A percentile compares a stretch with the other conserved stretches of the same genome.
These are phyloP conservation scores for Chrysodeixis includens DNA, from an alignment of 2,888 invertebrate genomes.

Conservation along the genomic window DNA sequence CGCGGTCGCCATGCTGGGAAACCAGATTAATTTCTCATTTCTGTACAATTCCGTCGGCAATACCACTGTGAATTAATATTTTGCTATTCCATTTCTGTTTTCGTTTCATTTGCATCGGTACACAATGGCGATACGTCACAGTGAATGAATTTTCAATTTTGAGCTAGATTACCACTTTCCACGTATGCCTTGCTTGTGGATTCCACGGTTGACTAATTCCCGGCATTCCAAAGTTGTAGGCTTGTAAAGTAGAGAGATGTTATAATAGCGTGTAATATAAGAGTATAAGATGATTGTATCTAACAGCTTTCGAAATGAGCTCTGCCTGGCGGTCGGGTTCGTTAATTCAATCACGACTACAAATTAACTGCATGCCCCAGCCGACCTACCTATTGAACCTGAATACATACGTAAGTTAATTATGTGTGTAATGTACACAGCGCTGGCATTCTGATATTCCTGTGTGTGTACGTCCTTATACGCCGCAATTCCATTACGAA, in stretches of 20 bases:
- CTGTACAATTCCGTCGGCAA: slow-evolving; percentile 60
- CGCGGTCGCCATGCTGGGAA: slow-evolving; percentile 59
- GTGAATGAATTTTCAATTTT: slow-evolving; percentile 62
- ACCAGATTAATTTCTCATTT: slow-evolving; percentile 68
- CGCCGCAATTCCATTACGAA: slow-evolving; percentile 1
- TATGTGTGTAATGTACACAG: slow-evolving; percentile 24
- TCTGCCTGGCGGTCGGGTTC: slow-evolving; percentile 68
- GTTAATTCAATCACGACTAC: slow-evolving; percentile 83
- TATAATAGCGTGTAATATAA: slow-evolving; percentile 60
- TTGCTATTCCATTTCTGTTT: slow-evolving; percentile 66
- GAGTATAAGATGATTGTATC: slow-evolving; percentile 70
- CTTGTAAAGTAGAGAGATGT: slow-evolving; percentile 50
- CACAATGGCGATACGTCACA: slow-evolving; percentile 59
- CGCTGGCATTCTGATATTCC: slow-evolving; percentile 30
- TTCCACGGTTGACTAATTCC: slow-evolving; percentile 50
- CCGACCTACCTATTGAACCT: slow-evolving; percentile 65
- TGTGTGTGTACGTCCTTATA: slow-evolving; percentile 13
- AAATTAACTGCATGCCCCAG: slow-evolving; percentile 73
- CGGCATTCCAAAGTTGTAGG: slow-evolving; percentile 33
- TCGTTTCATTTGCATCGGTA: slow-evolving; percentile 66
- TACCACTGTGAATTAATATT: slow-evolving; percentile 64
- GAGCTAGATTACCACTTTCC: slow-evolving; percentile 48
- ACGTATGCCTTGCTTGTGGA: slow-evolving; percentile 39
- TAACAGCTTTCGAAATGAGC: slow-evolving; percentile 75
- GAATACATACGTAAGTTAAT: slow-evolving; percentile 48